A percentile compares a stretch with the other conserved stretches of the same genome.
Conservation (phyloP, 1,140 invertebrate genomes). For the Heliothis virescens region DNA sequence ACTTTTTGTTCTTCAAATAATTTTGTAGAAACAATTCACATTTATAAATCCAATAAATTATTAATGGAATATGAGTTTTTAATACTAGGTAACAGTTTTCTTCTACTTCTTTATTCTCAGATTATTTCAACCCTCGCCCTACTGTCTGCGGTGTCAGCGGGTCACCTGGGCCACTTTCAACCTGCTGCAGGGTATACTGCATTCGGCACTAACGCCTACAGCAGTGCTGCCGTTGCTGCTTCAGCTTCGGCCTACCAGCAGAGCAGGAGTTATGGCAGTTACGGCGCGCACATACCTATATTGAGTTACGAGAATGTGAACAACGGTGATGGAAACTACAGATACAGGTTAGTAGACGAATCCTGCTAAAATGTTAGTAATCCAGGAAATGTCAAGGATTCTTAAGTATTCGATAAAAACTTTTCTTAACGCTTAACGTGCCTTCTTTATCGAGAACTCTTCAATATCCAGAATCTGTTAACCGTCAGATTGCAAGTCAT, state of each 20-base stretch:
- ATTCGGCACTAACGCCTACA: slow-evolving; percentile 38
- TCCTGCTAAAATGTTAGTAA: too few relatives aligned
- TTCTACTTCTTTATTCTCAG: slow-evolving; percentile 8
- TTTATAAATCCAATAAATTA: too few relatives aligned
- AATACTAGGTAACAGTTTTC: background rate
- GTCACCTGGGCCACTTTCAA: slow-evolving; percentile 40
- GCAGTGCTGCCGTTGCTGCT: slow-evolving; percentile 19
- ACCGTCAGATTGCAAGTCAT: too few relatives aligned
- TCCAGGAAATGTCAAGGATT: too few relatives aligned
- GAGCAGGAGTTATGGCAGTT: slow-evolving; percentile 53
- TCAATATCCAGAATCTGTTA: too few relatives aligned
- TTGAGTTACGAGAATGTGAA: slow-evolving; percentile 76
- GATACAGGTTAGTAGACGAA: slow-evolving; percentile 69
- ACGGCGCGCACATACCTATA: slow-evolving; percentile 58
- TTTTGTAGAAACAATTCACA: background rate
- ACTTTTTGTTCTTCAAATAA: background rate
- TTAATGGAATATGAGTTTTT: too few relatives aligned
- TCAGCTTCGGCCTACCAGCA: slow-evolving; percentile 58
- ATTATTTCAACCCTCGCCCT: slow-evolving; percentile 42
- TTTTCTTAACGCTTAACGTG: too few relatives aligned
- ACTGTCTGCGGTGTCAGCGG: slow-evolving; percentile 51
- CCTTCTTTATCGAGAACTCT: too few relatives aligned
- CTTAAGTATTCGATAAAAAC: too few relatives aligned
- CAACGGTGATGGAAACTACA: slow-evolving; percentile 77
- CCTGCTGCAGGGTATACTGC: background rate